Conservation (phyloP, 2,888 invertebrate genomes). For the Drosophila rellima region DNA sequence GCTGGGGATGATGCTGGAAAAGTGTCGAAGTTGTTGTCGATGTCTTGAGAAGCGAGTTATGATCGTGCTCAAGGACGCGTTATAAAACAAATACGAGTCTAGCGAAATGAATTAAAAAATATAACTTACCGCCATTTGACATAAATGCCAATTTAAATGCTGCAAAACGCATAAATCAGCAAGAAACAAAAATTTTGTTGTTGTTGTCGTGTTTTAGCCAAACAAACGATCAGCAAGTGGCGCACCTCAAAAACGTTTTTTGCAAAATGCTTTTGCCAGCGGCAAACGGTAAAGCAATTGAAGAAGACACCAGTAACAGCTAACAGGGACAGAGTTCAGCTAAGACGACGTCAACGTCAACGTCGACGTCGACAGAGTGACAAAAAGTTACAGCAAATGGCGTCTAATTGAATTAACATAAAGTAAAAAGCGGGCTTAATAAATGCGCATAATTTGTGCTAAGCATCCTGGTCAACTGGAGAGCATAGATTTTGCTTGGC, state of each 20-base stretch:
- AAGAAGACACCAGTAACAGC: conserved; percentile 68
- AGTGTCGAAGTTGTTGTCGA: conserved; percentile 68
- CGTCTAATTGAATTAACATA: conserved; percentile 76
- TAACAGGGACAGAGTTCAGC: conserved; percentile 52
- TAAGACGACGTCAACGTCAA: conserved; percentile 7
- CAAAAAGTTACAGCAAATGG: conserved; percentile 55
- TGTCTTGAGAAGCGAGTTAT: conserved; percentile 34
- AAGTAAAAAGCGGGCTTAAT: conserved; percentile 60
- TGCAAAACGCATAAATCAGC: conserved; percentile 82
- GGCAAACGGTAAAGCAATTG: conserved; percentile 54
- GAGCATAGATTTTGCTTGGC: conserved; percentile 45
- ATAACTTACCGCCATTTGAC: conserved; percentile 77
- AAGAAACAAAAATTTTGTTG: conserved; percentile 21
- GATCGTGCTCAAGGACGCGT: conserved; percentile 72
- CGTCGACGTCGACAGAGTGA: conserved; percentile 35
- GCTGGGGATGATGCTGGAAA: conserved; percentile 68
- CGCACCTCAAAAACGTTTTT: conserved; percentile 71
- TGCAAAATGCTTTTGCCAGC: conserved; percentile 34
- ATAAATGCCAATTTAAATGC: conserved; percentile 83
- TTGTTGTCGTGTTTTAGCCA: conserved; percentile 65
- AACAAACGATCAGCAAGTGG: conserved; percentile 79
- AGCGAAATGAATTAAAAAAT: conserved; percentile 79
- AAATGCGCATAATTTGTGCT: conserved; percentile 65
- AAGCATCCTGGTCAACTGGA: conserved; percentile 67
- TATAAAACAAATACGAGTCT: conserved; percentile 71